These are phyloP conservation scores for Ibidorhyncha struthersii DNA, from an alignment of 2,113 vertebrate genomes.

Conservation along the genomic window DNA sequence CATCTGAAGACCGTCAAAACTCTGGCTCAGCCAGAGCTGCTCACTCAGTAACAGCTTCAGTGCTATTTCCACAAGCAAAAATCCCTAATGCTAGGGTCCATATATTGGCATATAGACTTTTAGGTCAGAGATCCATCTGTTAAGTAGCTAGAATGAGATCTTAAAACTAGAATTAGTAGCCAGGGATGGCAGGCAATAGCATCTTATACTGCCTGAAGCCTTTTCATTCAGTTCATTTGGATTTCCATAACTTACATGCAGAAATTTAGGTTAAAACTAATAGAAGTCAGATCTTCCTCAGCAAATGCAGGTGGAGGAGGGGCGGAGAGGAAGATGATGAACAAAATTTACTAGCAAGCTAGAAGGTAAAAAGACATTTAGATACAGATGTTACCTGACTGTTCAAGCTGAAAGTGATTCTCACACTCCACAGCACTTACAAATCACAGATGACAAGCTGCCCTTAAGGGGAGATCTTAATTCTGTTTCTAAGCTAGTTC, in stretches of 20 bases:
- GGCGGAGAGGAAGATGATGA: not conserved
- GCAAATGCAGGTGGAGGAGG: not conserved
- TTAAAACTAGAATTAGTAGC: not conserved
- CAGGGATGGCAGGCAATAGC: not conserved
- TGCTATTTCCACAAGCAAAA: not conserved
- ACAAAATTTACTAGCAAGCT: not conserved
- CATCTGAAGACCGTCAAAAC: not conserved
- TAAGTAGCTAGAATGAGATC: not conserved
- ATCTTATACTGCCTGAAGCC: not conserved
- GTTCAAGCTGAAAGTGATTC: not conserved
- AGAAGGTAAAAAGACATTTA: not conserved
- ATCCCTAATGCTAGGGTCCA: not conserved
- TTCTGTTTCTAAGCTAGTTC: not conserved
- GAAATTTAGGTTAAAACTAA: not conserved
- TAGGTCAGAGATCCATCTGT: not conserved
- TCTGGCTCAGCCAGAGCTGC: not conserved
- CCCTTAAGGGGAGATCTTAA: not conserved
- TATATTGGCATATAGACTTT: not conserved
- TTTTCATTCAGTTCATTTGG: not conserved
- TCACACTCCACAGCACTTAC: not conserved
- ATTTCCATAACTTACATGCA: not conserved
- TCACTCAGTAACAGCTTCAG: not conserved
- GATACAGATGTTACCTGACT: not conserved
- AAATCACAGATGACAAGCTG: not conserved
- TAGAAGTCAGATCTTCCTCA: not conserved